Evolutionary conservation across 2,113 vertebrate species (phyloP).

Genomic region (Charadrius vociferus): DNA sequence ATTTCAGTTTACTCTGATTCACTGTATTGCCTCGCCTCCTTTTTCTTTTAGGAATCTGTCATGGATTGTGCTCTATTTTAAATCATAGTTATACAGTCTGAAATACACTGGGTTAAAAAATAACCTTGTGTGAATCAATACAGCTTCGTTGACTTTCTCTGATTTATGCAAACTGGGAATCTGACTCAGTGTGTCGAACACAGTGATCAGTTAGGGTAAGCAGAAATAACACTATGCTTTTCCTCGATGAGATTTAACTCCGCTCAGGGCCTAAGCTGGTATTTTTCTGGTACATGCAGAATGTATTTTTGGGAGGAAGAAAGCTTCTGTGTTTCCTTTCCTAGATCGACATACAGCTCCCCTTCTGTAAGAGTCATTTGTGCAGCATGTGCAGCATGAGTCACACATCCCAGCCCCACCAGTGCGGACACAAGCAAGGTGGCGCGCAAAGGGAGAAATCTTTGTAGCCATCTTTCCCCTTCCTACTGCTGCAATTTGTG

Average conservation of each 20-base stretch:
- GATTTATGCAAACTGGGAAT: background rate
- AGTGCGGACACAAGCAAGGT: background rate
- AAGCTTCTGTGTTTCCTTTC: background rate
- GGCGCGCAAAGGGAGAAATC: background rate
- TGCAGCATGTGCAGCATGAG: background rate
- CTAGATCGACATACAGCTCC: background rate
- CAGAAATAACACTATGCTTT: background rate
- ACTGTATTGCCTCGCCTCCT: background rate
- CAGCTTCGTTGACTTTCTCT: background rate
- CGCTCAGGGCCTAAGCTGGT: background rate
- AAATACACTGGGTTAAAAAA: conserved; percentile 1
- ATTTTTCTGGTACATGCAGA: background rate
- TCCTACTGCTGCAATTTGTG: background rate
- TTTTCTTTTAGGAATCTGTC: background rate
- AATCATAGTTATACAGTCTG: background rate
- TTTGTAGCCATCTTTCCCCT: background rate
- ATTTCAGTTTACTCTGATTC: conserved; percentile 34
- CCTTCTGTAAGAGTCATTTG: background rate
- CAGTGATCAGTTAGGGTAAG: background rate
- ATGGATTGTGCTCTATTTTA: background rate
- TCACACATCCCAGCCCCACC: background rate
- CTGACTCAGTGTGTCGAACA: background rate
- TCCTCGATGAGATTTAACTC: background rate
- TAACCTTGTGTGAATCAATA: background rate
- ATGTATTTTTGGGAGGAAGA: background rate